phyloP scores from a whole-genome alignment of 2,888 invertebrate genomes.

The Tetropium fuscum region DNA sequence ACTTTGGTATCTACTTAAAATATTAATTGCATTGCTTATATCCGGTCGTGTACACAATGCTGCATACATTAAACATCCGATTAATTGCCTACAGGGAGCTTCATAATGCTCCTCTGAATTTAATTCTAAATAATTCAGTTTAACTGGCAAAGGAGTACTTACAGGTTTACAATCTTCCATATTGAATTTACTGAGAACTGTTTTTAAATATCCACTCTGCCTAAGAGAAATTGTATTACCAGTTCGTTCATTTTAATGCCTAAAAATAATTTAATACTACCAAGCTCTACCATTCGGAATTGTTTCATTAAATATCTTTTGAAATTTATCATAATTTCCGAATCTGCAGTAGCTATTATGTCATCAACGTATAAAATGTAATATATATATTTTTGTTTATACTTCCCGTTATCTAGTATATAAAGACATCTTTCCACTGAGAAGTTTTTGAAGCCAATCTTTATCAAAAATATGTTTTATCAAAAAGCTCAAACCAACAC shows the following conservation, averaged over 20 bases:
- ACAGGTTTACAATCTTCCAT: conserved; percentile 10
- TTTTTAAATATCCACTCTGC: conserved; percentile 13
- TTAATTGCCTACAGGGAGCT: background rate
- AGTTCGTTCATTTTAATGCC: background rate
- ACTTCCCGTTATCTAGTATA: background rate
- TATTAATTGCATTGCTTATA: background rate
- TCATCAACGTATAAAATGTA: background rate
- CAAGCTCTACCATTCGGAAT: background rate
- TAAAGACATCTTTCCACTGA: background rate
- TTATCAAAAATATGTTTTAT: background rate
- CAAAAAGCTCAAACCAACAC: background rate
- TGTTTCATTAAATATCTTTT: background rate
- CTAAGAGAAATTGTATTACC: background rate
- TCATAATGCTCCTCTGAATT: background rate
- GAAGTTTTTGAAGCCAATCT: background rate
- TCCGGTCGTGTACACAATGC: background rate
- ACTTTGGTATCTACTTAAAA: background rate
- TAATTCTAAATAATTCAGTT: background rate
- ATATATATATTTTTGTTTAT: background rate
- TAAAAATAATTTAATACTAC: background rate
- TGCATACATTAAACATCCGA: background rate
- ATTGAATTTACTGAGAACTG: conserved; percentile 11
- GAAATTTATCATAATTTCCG: background rate
- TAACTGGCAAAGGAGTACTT: background rate
- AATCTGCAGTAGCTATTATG: background rate